Conservation (phyloP, 30 jellyfish, hydroid and myxozoan species). For the Aurelia coerulea region DNA sequence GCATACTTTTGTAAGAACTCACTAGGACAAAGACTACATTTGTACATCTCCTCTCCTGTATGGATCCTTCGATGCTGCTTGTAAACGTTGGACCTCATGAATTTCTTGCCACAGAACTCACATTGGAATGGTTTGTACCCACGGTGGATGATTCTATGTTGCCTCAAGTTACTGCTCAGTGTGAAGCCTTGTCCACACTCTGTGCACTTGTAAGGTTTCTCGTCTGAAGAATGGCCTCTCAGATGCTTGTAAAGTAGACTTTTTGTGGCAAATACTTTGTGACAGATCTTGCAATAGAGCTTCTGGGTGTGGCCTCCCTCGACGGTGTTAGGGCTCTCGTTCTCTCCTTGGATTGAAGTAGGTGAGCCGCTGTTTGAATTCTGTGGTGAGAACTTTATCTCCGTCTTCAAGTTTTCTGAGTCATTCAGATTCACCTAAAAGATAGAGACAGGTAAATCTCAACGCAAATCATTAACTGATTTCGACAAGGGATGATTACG, state of each 20-base stretch:
- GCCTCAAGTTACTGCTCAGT: constrained; percentile 96
- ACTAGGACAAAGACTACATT: constrained; percentile 96
- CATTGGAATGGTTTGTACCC: constrained; percentile 99
- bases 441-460: not conserved
- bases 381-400: constrained; percentile 71
- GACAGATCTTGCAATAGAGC: constrained; percentile 94
- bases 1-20: constrained; percentile 98
- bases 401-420: constrained; percentile 41
- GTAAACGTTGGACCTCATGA: constrained; percentile 97
- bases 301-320: constrained; percentile 68
- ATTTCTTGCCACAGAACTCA: constrained; percentile 97
- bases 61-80: constrained; percentile 98
- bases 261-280: constrained; percentile 89
- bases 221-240: constrained; percentile 98
- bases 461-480: not conserved
- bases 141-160: constrained; percentile 95
- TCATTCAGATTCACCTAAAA: constrained; percentile 61
- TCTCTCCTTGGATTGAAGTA: constrained; percentile 67
- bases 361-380: constrained; percentile 83
- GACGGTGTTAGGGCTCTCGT: constrained; percentile 74
- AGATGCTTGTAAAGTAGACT: constrained; percentile 94
- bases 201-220: constrained; percentile 96
- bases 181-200: constrained; percentile 99
- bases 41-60: constrained; percentile 99
- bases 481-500: not conserved